Evolutionary conservation across 2,797 vertebrate genomes (phyloP), one percentile per base, ranked within the genome.

Genomic region (Champsocephalus gunnari): DNA sequence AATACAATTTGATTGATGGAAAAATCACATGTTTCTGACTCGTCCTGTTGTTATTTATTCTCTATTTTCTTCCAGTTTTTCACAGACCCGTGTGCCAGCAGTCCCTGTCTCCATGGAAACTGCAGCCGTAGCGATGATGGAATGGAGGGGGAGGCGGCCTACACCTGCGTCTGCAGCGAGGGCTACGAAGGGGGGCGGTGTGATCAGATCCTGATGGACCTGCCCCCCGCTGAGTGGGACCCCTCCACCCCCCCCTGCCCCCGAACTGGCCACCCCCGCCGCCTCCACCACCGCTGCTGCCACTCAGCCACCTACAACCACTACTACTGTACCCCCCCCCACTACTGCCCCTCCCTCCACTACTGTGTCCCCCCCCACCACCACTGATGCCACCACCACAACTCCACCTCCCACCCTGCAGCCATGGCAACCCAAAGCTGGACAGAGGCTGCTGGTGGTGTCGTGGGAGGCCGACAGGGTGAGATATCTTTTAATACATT

Each of bases 61-160:
- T 83, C 54, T 71, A 51, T 57, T 34, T 79, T 66, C 64, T 82
- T 89, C 82, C 93, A 99, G 98, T 96, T 98, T 91, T 92, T 97
- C 92, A 94, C 91, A 89, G 97, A 99, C 91, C 96, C 96, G 47
- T 99, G 98, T 83, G 91, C 95, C 92, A 98, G 96, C 95, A 97
- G 94, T 89, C 98, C 98, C 53, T 99, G 98, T 97, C 94, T 93
- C 96, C 96, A 98, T 97, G 98, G 98, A 84, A 98, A 99, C 97
- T 99, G 98, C 91, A 98, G 96, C 92, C 90, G 63, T 58, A 92
- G 84, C 0, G 41, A 86, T 0, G 24, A 28, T 28, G 24, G 24
- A 28, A 3, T 0, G 24, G 80, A 91, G 11, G 92, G 93, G 54
- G 48, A 88, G 4, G 91, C 88, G 16, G 92, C 89, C 57, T 98